These are phyloP conservation scores for Phaonia tiefii DNA, from an alignment of 2,888 invertebrate species.

Conservation along the genomic window DNA sequence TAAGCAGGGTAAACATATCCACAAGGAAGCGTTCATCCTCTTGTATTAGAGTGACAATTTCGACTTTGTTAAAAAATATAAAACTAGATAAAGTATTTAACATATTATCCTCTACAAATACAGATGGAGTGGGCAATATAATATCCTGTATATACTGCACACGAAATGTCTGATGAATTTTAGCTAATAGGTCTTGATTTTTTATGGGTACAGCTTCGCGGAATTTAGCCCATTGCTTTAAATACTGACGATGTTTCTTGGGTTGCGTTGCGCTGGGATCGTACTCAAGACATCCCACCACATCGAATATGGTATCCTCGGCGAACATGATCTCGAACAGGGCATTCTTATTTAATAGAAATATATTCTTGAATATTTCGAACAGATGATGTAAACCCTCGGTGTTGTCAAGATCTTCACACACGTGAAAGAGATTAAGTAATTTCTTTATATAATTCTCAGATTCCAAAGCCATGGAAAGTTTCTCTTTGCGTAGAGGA, in stretches of 20 bases:
- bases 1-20: slow-evolving; percentile 95
- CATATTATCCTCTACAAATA: slow-evolving; percentile 99
- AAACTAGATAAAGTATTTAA: slow-evolving; percentile 98
- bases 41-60: slow-evolving; percentile 98
- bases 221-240: slow-evolving; percentile 94
- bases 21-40: slow-evolving; percentile 98
- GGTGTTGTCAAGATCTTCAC: slow-evolving; percentile 97
- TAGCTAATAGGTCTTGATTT: slow-evolving; percentile 95
- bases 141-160: slow-evolving; percentile 99
- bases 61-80: slow-evolving; percentile 99
- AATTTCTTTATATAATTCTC: slow-evolving; percentile 98
- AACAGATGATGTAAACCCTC: slow-evolving; percentile 97
- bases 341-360: slow-evolving; percentile 97
- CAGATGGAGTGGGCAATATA: slow-evolving; percentile 98
- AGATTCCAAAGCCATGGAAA: slow-evolving; percentile 94
- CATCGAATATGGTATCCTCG: slow-evolving; percentile 97
- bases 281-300: slow-evolving; percentile 98
- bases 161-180: slow-evolving; percentile 99
- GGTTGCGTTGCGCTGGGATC: slow-evolving; percentile 93
- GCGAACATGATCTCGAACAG: slow-evolving; percentile 99
- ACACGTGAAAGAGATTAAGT: slow-evolving; percentile 96
- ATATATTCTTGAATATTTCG: slow-evolving; percentile 99
- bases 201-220: slow-evolving; percentile 97
- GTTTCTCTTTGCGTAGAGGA: slow-evolving; percentile 95
- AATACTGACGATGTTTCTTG: slow-evolving; percentile 97